Conservation (phyloP, 2,888 invertebrate species). For the Heliothis peltigera region DNA sequence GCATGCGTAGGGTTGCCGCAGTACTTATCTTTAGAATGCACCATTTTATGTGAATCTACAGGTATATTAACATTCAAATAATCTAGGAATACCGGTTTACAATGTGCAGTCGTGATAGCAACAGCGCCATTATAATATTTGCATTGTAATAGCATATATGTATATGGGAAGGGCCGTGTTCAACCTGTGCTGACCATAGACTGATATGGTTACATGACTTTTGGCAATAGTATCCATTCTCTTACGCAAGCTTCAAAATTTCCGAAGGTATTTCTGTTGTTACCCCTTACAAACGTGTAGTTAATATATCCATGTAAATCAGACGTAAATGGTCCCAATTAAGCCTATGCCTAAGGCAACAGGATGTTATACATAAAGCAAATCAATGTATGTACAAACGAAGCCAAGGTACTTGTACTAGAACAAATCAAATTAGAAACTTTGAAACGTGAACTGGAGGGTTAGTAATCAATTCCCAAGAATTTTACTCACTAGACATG, state of each 20-base stretch:
- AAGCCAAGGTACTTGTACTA: slow-evolving; percentile 33
- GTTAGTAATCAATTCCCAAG: too few species aligned
- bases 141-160: slow-evolving; percentile 38
- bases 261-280: neutral
- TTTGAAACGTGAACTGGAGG: slow-evolving; percentile 11
- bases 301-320: slow-evolving; percentile 27
- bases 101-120: slow-evolving; percentile 34
- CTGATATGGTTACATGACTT: neutral
- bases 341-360: slow-evolving; percentile 26
- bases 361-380: slow-evolving; percentile 40
- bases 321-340: slow-evolving; percentile 41
- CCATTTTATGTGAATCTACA: slow-evolving; percentile 23
- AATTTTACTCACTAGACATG: too few species aligned
- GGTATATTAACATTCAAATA: slow-evolving; percentile 39
- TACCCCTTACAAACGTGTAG: neutral
- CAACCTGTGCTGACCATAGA: neutral
- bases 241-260: neutral
- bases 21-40: slow-evolving; percentile 23
- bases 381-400: slow-evolving; percentile 23
- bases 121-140: slow-evolving; percentile 32
- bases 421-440: slow-evolving; percentile 14
- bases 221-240: slow-evolving; percentile 3
- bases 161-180: slow-evolving; percentile 4
- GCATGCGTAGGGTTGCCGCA: slow-evolving; percentile 38
- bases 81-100: slow-evolving; percentile 30